These are phyloP conservation scores for Zaprionus vittiger DNA, from an alignment of 1,140 invertebrate genomes.

Conservation along the genomic window DNA sequence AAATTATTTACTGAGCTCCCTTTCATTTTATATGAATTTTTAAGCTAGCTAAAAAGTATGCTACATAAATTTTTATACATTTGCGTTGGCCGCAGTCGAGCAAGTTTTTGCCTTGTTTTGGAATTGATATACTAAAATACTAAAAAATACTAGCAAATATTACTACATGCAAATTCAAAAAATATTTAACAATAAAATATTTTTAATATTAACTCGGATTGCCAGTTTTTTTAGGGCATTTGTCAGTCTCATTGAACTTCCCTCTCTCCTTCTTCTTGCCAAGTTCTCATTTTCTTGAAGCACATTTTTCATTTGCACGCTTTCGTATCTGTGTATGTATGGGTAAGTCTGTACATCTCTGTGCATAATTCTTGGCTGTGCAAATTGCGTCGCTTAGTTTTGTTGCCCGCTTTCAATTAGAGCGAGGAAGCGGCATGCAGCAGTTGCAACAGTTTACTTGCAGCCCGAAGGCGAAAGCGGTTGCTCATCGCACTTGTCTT, in stretches of 20 bases:
- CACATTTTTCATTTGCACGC: conserved; percentile 37
- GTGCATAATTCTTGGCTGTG: conserved; percentile 70
- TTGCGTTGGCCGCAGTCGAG: background rate
- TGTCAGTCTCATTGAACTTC: background rate
- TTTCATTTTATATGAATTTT: background rate
- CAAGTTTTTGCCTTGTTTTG: background rate
- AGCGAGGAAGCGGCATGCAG: conserved; percentile 27
- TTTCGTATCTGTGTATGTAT: conserved; percentile 9
- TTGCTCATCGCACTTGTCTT: conserved; percentile 58
- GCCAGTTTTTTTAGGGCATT: background rate
- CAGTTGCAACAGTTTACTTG: conserved; percentile 67
- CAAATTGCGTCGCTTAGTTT: conserved; percentile 66
- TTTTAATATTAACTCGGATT: background rate
- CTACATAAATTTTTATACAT: background rate
- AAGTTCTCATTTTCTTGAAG: conserved; percentile 24
- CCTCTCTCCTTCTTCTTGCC: background rate
- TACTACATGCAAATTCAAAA: background rate
- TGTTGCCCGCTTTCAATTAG: conserved; percentile 72
- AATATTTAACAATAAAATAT: background rate
- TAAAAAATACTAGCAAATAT: background rate
- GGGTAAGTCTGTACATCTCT: conserved; percentile 18
- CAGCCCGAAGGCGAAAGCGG: conserved; percentile 26
- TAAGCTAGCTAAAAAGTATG: background rate
- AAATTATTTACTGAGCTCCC: background rate
- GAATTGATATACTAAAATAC: background rate